Evolutionary conservation across 2,113 vertebrate species (phyloP), one percentile per base, ranked within the genome.

Genomic region (Plotosus lineatus): DNA sequence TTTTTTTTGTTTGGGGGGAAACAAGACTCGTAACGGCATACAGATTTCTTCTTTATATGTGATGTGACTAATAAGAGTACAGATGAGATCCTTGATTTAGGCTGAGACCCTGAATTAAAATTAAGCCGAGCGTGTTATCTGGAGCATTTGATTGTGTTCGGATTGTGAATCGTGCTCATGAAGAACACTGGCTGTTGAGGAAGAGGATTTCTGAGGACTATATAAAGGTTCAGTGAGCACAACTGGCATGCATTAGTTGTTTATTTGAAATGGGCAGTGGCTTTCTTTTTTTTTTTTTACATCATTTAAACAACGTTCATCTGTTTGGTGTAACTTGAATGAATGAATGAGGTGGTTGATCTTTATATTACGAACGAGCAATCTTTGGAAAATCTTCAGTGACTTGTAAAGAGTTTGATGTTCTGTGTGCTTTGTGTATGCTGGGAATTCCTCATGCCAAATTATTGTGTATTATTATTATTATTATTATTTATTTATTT

Each of bases 61-160:
- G 66, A 81, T 66, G n/a, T 75, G 80, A 81, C 75, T 81, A 81
- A 81, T 76, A 85, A 68, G 86, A 82, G 88, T 81, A 65, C 46
- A 85, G 88, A 88, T 85, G 88, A 86, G 65, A 82, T 89, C 63
- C 44, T 46, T 85, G 81, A 55, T 86, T 88, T 77, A 63, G 81
- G 82, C 71, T 38, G 33, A 60, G 53, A 46, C 55, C 72, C 81
- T 82, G 75, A 66, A 82, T 42, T 17, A 72, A 61, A 82, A 72
- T 72, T 63, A 65, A 73, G 1, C 72, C 26, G n/a, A 81, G 80
- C 68, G 80, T 81, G 80, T 81, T 55, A 73, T 81, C 58, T 68
- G 42, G 28, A 56, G 38, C 72, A 56, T 75, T 81, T 76, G 80
- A 81, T 81, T 81, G 80, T 81, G 73, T 68, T 73, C 80, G 66